phyloP scores from a whole-genome alignment of 2,797 vertebrate species.

The Agapornis canus region DNA sequence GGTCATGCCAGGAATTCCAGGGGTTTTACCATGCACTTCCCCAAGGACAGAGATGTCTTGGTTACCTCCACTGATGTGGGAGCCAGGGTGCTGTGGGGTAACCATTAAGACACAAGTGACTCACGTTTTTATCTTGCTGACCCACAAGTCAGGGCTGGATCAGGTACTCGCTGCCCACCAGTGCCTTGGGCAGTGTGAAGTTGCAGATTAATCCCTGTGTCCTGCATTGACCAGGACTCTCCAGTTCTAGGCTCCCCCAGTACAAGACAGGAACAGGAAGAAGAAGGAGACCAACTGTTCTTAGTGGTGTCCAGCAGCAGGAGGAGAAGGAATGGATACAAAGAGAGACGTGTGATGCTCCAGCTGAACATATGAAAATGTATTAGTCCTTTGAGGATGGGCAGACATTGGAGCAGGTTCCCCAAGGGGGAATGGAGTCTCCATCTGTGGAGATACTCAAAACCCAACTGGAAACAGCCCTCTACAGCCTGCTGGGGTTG shows the following conservation, averaged over 20 bases:
- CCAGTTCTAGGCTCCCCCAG: neutral
- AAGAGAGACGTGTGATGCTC: fast-evolving
- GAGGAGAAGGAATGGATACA: neutral
- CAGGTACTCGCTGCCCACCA: neutral
- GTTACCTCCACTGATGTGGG: neutral
- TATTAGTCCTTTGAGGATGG: neutral
- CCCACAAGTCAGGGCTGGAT: neutral
- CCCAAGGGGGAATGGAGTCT: neutral
- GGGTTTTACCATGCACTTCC: neutral
- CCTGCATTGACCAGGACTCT: neutral
- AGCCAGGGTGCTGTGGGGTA: neutral
- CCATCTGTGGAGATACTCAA: fast-evolving
- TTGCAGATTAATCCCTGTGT: neutral
- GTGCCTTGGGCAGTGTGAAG: fast-evolving
- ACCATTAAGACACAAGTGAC: neutral
- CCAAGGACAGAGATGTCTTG: neutral
- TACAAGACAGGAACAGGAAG: neutral
- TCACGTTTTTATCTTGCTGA: neutral
- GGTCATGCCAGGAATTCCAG: neutral
- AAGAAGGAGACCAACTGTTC: neutral
- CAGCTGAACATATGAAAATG: neutral
- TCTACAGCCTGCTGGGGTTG: neutral
- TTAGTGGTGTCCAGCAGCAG: neutral
- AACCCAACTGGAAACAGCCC: neutral
- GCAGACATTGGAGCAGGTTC: neutral